Evolutionary conservation across 2,797 vertebrate species (phyloP), one percentile per base, ranked within the genome.

Genomic region (Neoniphon sammara): DNA sequence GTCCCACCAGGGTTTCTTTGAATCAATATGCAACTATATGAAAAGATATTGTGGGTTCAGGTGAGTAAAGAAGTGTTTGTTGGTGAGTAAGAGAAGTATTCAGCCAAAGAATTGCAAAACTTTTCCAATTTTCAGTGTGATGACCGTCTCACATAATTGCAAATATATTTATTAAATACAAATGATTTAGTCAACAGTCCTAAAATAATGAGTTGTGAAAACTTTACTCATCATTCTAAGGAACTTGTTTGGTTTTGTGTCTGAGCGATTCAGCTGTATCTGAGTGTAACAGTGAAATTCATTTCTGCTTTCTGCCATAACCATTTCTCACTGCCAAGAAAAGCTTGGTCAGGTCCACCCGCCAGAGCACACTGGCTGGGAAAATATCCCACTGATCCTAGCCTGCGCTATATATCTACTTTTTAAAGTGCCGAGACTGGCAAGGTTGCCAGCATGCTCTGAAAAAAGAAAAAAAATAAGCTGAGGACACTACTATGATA

Each of bases 341-440:
- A 65, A 56, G 67, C 73, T 73, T 67, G 59, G 75, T 85, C 70
- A 73, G 39, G 34, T 56, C 62, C 70, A 85, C 71, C 66, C 65
- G 69, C 62, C 31, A n/a, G 57, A 84, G 31, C 78, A 61, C 46
- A 61, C 46, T 73, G 65, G 70, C 46, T 39, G n/a, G 62, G 18
- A 67, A 83, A 87, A 79, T 54, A 75, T 60, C 25, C 82, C 42
- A 61, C 30, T 83, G 64, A 86, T 80, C 54, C 66, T 61, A 25
- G 20, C 67, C 66, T 58, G 59, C 73, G 77, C 52, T 62, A 46
- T 61, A 66, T 60, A 20, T 74, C 20, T 64, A n/a, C 44, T 64
- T 74, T 77, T 64, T 66, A 54, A n/a, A 82, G 36, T 12, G 9
- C 2, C 50, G 52, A 77, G 25, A 60, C 39, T 59, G 17, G 39